Conservation (phyloP, 2,797 vertebrate genomes). For the Eurystomus glaucurus region DNA sequence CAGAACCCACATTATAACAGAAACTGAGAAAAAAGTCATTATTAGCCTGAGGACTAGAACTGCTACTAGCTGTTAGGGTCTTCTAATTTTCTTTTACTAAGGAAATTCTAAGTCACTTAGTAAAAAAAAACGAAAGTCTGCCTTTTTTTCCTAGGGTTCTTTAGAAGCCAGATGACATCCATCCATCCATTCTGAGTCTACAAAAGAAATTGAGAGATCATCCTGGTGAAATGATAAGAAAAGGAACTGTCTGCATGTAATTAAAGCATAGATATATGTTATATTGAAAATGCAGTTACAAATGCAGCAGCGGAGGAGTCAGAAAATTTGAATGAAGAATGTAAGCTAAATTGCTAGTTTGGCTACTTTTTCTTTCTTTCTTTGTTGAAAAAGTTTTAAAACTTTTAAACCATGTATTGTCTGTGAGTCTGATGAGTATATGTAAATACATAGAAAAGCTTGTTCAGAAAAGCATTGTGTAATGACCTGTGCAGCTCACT, state of each 20-base stretch:
- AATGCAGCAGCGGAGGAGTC: neutral
- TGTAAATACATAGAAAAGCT: neutral
- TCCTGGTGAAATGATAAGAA: neutral
- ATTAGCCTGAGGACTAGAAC: neutral
- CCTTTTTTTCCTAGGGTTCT: neutral
- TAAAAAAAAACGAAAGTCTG: neutral
- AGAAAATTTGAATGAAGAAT: neutral
- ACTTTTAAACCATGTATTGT: accelerated
- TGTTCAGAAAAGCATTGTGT: neutral
- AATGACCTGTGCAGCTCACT: neutral
- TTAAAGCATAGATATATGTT: neutral
- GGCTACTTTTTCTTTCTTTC: accelerated
- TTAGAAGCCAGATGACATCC: neutral
- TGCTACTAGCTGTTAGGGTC: neutral
- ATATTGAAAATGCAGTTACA: neutral
- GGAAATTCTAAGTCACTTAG: neutral
- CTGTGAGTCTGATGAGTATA: neutral
- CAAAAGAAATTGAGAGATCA: neutral
- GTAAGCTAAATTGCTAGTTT: neutral
- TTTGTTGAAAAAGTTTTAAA: neutral
- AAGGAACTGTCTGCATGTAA: neutral
- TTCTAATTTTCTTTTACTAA: neutral
- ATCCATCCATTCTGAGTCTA: neutral
- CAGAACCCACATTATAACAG: neutral
- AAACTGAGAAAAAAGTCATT: neutral